Percentiles rank a stretch among this genome's conserved stretches.
These are phyloP conservation scores for Periophthalmus magnuspinnatus DNA, from an alignment of 2,797 vertebrate species.

Conservation along the genomic window DNA sequence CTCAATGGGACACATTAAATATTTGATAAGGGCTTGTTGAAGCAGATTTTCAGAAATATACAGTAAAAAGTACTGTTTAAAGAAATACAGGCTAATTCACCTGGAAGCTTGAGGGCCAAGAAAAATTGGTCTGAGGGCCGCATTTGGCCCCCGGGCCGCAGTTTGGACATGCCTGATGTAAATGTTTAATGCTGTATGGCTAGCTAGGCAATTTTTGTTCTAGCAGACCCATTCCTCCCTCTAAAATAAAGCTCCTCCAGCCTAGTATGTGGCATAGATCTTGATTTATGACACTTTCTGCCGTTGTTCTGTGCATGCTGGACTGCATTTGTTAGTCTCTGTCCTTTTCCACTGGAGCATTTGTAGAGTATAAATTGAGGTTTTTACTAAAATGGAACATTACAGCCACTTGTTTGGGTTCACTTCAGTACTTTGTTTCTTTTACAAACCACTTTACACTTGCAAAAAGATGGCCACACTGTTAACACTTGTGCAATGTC, in stretches of 20 bases:
- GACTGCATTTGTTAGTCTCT: constrained; percentile 16
- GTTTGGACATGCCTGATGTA: too few relatives aligned
- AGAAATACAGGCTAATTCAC: too few relatives aligned
- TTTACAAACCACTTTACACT: constrained; percentile 24
- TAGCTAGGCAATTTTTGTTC: not conserved
- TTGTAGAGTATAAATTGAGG: constrained; percentile 1
- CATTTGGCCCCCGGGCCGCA: too few relatives aligned
- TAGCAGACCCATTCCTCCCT: not conserved
- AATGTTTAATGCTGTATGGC: not conserved
- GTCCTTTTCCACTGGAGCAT: not conserved
- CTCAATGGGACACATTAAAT: too few relatives aligned
- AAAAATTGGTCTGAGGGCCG: too few relatives aligned
- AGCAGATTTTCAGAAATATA: too few relatives aligned
- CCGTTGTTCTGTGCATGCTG: constrained; percentile 18
- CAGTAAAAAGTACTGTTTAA: too few relatives aligned
- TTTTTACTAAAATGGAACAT: constrained; percentile 19
- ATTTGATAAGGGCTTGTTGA: too few relatives aligned
- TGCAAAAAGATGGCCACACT: constrained; percentile 19
- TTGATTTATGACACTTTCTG: constrained; percentile 26
- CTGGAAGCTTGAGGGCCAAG: too few relatives aligned
- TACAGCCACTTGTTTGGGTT: constrained; percentile 6
- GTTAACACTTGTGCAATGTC: not conserved
- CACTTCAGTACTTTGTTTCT: constrained; percentile 12
- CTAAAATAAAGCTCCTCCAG: constrained; percentile 9
- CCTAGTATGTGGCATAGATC: constrained; percentile 28